phyloP scores from a whole-genome alignment of 2,888 invertebrate species.

The Anoncus sp. region DNA sequence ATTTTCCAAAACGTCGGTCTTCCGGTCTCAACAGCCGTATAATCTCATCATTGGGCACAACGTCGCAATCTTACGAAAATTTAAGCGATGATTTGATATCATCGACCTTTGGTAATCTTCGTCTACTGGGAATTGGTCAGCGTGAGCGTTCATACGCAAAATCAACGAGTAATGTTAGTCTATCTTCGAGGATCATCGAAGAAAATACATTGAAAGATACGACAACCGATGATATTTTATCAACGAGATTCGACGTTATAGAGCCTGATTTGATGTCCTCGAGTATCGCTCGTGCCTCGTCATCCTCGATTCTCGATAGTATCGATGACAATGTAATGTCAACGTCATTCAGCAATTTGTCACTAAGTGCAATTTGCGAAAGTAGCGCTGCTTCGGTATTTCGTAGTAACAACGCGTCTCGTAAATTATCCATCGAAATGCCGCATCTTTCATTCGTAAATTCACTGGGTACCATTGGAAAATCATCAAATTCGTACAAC shows the following conservation, averaged over 20 bases:
- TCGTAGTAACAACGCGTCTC: constrained; percentile 41
- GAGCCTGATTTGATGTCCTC: constrained; percentile 69
- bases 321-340: constrained; percentile 76
- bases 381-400: constrained; percentile 42
- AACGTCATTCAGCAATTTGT: constrained; percentile 75
- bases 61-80: constrained; percentile 57
- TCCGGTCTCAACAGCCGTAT: constrained; percentile 31
- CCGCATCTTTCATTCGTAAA: constrained; percentile 49
- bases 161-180: constrained; percentile 51
- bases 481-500: constrained; percentile 30
- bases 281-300: constrained; percentile 67
- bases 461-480: constrained; percentile 42
- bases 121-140: constrained; percentile 40
- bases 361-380: constrained; percentile 50
- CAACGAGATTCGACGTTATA: constrained; percentile 71
- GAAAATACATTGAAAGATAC: constrained; percentile 23
- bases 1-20: background rate
- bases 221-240: constrained; percentile 68
- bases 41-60: constrained; percentile 37
- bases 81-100: constrained; percentile 57
- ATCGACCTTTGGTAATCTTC: constrained; percentile 57
- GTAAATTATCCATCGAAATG: constrained; percentile 40
- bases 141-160: constrained; percentile 53
- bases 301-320: constrained; percentile 67
- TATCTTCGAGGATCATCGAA: constrained; percentile 15